phyloP scores from a whole-genome alignment of 2,797 vertebrate genomes.

The Rhodeus uyekii region DNA sequence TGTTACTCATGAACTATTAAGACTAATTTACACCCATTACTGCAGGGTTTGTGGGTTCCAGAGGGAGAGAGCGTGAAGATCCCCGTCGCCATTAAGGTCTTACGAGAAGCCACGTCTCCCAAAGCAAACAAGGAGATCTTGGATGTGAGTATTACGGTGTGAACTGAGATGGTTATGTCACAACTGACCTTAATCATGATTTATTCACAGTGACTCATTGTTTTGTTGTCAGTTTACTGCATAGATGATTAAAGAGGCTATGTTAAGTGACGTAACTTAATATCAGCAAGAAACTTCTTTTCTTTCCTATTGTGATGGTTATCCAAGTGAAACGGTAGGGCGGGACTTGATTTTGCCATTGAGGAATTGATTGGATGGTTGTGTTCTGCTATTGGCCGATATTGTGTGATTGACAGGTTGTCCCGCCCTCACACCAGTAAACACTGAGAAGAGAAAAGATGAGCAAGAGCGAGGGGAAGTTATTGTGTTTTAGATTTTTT shows the following conservation, averaged over 20 bases:
- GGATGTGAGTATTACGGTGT: conserved; percentile 83
- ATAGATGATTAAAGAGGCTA: background rate
- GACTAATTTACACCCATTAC: conserved; percentile 40
- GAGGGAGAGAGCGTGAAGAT: conserved; percentile 98
- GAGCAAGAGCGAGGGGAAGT: background rate
- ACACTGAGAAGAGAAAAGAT: background rate
- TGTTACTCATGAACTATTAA: background rate
- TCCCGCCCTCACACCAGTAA: background rate
- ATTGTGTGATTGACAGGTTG: background rate
- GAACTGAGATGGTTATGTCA: background rate
- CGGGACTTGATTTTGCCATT: background rate
- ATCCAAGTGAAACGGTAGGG: too few species aligned
- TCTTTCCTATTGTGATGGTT: background rate
- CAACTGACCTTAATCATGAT: background rate
- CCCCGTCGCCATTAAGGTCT: conserved; percentile 97
- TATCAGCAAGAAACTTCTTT: background rate
- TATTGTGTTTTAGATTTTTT: background rate
- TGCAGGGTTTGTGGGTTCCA: conserved; percentile 96
- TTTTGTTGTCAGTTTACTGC: background rate
- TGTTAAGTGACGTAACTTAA: background rate
- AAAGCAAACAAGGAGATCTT: conserved; percentile 99
- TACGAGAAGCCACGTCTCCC: conserved; percentile 93
- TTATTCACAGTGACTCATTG: background rate
- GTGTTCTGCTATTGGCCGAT: background rate
- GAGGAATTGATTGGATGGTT: background rate